A percentile compares a stretch with the other conserved stretches of the same genome.
Conservation (phyloP, 2,113 vertebrate species). For the Tenrec ecaudatus region DNA sequence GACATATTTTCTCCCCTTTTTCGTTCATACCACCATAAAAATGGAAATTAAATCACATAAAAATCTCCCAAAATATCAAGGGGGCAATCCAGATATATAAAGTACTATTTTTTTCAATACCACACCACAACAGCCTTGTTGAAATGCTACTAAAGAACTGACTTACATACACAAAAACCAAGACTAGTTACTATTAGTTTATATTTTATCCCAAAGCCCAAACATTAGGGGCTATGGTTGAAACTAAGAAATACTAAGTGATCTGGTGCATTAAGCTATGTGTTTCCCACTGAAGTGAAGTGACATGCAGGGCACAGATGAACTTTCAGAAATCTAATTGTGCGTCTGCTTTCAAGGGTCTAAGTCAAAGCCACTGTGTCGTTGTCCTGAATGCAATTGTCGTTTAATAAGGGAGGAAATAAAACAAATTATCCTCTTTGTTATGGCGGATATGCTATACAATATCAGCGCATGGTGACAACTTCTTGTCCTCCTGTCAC, state of each 20-base stretch:
- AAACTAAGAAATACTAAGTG: slow-evolving; percentile 51
- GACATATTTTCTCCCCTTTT: slow-evolving; percentile 82
- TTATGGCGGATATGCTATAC: slow-evolving; percentile 84
- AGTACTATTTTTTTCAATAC: slow-evolving; percentile 79
- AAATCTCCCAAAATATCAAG: slow-evolving; percentile 85
- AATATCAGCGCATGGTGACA: slow-evolving; percentile 83
- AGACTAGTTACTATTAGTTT: slow-evolving; percentile 51
- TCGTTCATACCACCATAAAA: slow-evolving; percentile 85
- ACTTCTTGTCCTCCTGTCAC: slow-evolving; percentile 88
- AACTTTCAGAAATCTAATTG: slow-evolving; percentile 70
- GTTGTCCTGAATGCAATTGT: slow-evolving; percentile 63
- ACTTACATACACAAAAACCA: slow-evolving; percentile 75
- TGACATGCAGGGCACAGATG: background rate
- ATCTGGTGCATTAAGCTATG: slow-evolving; percentile 35
- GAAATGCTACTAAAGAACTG: slow-evolving; percentile 75
- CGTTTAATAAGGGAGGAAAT: slow-evolving; percentile 79
- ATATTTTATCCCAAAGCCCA: slow-evolving; percentile 55
- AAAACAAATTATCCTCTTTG: slow-evolving; percentile 83
- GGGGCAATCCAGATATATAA: slow-evolving; percentile 85
- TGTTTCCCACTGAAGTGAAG: slow-evolving; percentile 23
- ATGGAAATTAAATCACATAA: slow-evolving; percentile 87
- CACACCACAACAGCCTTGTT: slow-evolving; percentile 74
- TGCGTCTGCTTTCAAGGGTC: slow-evolving; percentile 54
- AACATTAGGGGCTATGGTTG: slow-evolving; percentile 59
- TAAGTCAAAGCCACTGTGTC: slow-evolving; percentile 40